Percentiles rank a stretch among this genome's conserved stretches.
Evolutionary conservation across 2,113 vertebrate genomes (phyloP).

Genomic region (Galeopterus variegatus): DNA sequence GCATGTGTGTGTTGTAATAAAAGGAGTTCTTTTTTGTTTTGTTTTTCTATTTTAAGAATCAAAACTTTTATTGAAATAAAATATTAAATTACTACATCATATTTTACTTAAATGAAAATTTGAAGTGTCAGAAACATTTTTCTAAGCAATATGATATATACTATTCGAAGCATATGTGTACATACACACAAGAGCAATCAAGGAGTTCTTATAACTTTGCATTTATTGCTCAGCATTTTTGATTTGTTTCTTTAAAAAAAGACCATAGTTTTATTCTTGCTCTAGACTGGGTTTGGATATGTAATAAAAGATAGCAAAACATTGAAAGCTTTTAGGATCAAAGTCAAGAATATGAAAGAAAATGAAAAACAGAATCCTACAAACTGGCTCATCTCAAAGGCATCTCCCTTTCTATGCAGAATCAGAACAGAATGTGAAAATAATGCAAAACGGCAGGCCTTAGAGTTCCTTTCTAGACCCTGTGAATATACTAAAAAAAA

Average conservation of each 20-base stretch:
- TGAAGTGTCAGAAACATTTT: too few relatives aligned
- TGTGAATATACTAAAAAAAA: background rate
- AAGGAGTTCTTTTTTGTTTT: background rate
- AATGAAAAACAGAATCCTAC: background rate
- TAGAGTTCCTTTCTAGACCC: rapidly evolving
- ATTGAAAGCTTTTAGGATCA: rapidly evolving
- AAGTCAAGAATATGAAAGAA: background rate
- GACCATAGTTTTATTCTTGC: background rate
- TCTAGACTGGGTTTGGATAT: background rate
- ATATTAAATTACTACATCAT: too few relatives aligned
- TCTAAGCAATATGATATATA: too few relatives aligned
- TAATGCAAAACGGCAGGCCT: background rate
- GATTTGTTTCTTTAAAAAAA: background rate
- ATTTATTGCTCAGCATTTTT: background rate
- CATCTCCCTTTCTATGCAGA: background rate
- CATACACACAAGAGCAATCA: too few relatives aligned
- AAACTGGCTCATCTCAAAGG: background rate
- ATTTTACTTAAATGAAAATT: too few relatives aligned
- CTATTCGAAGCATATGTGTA: too few relatives aligned
- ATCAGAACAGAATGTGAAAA: background rate
- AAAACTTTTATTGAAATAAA: too few relatives aligned
- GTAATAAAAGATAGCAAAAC: background rate
- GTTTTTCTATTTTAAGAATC: too few relatives aligned
- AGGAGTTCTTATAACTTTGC: background rate
- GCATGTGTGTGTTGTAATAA: background rate